Conservation (phyloP, 2,888 invertebrate species). For the Latrodectus hesperus region DNA sequence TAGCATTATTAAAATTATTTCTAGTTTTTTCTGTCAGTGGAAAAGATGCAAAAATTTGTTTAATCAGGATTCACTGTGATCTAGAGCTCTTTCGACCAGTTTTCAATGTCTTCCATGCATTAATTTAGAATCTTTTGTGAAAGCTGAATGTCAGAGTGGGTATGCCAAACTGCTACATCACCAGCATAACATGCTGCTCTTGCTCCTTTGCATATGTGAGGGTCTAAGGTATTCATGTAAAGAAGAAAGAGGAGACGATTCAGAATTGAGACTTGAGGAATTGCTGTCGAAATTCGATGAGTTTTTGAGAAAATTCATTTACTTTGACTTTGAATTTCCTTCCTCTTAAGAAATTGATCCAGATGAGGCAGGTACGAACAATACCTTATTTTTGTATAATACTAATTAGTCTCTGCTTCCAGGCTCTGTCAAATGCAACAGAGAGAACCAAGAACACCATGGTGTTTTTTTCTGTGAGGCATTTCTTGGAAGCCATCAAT, state of each 20-base stretch:
- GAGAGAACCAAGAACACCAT: not conserved
- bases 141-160: not conserved
- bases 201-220: not conserved
- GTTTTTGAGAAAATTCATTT: not conserved
- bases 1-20: not conserved
- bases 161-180: not conserved
- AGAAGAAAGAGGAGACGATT: constrained; percentile 7
- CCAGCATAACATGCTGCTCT: not conserved
- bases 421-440: constrained; percentile 11
- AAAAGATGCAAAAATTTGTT: no score
- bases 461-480: constrained; percentile 8
- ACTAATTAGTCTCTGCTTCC: constrained; percentile 2
- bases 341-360: constrained; percentile 12
- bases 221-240: no score
- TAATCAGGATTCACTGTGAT: no score
- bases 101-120: not conserved
- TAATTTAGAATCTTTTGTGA: not conserved
- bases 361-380: not conserved
- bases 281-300: not conserved
- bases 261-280: constrained; percentile 1
- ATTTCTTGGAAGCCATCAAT: constrained; percentile 6
- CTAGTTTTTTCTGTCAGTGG: not conserved
- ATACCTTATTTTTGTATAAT: constrained; percentile 8
- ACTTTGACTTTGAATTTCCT: not conserved
- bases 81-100: not conserved